Evolutionary conservation across 2,888 invertebrate genomes (phyloP).

Genomic region (Ctena decussata): DNA sequence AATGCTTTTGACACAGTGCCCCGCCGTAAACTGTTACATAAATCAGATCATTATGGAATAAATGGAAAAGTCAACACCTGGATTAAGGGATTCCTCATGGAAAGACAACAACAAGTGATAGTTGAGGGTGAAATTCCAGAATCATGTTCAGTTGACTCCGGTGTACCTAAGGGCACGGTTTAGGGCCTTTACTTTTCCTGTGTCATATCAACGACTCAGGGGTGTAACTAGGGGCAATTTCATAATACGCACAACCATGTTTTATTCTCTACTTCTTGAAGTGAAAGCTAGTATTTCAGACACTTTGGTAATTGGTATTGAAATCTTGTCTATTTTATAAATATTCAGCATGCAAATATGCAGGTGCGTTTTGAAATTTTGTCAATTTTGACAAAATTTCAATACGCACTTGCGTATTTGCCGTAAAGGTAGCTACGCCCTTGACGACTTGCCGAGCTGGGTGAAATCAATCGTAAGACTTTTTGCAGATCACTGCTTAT

Average conservation of each 20-base stretch:
- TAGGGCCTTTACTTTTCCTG: background rate
- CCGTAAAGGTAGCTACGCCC: no score
- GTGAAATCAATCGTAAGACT: slow-evolving; percentile 7
- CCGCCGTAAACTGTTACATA: background rate
- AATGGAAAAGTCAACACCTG: background rate
- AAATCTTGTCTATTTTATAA: no score
- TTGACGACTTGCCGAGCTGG: background rate
- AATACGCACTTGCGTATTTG: no score
- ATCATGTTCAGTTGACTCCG: background rate
- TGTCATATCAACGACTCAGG: slow-evolving; percentile 11
- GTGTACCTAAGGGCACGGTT: slow-evolving; percentile 4
- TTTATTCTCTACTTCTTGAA: no score
- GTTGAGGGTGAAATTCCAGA: background rate
- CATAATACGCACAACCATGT: no score
- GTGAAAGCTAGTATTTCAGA: no score
- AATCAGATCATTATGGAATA: slow-evolving; percentile 7
- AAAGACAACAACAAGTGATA: background rate
- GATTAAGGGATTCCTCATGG: background rate
- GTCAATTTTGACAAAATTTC: no score
- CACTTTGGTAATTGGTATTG: no score
- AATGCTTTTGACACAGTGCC: slow-evolving; percentile 25
- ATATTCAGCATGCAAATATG: no score
- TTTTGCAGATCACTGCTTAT: slow-evolving; percentile 22
- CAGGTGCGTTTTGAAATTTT: no score
- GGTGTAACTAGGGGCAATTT: no score